A percentile compares a stretch with the other conserved stretches of the same genome.
These are phyloP conservation scores for Ceratotherium simum DNA, from an alignment of 2,113 vertebrate species.

Conservation along the genomic window DNA sequence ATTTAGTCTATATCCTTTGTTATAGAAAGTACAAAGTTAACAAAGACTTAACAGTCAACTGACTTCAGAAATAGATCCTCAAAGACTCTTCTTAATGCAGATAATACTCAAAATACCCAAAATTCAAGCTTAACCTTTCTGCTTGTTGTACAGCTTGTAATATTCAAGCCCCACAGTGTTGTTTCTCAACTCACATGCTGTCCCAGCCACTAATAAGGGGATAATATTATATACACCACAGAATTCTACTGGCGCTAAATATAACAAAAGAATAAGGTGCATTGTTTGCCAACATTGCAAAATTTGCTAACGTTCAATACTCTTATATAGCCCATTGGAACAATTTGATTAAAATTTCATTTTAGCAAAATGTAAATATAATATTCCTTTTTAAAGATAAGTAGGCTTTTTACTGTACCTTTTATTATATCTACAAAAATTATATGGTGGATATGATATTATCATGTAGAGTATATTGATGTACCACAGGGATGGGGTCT, in stretches of 20 bases:
- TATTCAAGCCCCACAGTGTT: constrained; percentile 84
- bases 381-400: constrained; percentile 78
- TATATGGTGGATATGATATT: constrained; percentile 79
- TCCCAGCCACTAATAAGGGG: constrained; percentile 78
- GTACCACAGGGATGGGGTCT: constrained; percentile 74
- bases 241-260: constrained; percentile 68
- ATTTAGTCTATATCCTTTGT: constrained; percentile 9
- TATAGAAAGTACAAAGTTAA: constrained; percentile 12
- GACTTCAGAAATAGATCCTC: constrained; percentile 68
- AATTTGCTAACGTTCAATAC: constrained; percentile 67
- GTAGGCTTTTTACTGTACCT: constrained; percentile 82
- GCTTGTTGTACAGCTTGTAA: constrained; percentile 82
- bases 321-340: constrained; percentile 69
- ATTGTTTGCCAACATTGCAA: constrained; percentile 68
- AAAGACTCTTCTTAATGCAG: constrained; percentile 74
- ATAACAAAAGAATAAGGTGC: constrained; percentile 72
- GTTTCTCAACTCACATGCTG: constrained; percentile 82
- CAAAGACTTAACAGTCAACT: constrained; percentile 1
- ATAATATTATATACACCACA: constrained; percentile 80
- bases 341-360: constrained; percentile 67
- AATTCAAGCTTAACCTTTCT: constrained; percentile 78
- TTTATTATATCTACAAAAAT: constrained; percentile 81
- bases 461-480: constrained; percentile 83
- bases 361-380: constrained; percentile 74
- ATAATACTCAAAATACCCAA: constrained; percentile 77